phyloP scores from a whole-genome alignment of 2,797 vertebrate species.

The Lepus townsendii region DNA sequence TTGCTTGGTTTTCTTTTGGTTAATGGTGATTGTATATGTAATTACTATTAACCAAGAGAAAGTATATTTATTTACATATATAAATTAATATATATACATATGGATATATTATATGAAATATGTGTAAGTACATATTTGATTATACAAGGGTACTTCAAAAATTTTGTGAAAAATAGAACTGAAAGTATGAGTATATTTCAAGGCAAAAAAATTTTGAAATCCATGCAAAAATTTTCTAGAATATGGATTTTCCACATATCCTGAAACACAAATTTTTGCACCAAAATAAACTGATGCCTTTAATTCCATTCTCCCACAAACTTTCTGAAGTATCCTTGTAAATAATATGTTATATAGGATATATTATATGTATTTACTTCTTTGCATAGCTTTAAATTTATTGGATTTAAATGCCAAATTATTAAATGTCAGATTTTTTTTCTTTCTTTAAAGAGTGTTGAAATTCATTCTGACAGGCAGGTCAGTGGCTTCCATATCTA shows the following conservation, averaged over 20 bases:
- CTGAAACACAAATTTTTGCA: too few species aligned
- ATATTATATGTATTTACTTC: not conserved
- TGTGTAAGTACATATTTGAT: not conserved
- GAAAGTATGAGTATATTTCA: too few species aligned
- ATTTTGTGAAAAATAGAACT: too few species aligned
- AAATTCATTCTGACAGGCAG: slow-evolving; percentile 8
- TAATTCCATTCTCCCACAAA: too few species aligned
- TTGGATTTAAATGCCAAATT: not conserved
- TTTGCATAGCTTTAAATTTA: not conserved
- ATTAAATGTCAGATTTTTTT: not conserved
- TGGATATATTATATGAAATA: not conserved
- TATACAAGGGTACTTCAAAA: too few species aligned
- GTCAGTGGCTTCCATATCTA: not conserved
- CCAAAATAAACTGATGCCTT: too few species aligned
- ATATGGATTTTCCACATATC: too few species aligned
- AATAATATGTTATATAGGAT: not conserved
- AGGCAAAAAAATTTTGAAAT: too few species aligned
- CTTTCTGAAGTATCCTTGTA: too few species aligned
- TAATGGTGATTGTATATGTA: not conserved
- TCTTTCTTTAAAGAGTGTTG: not conserved
- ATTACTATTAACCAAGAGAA: not conserved
- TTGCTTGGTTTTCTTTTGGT: slow-evolving; percentile 37
- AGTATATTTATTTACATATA: not conserved
- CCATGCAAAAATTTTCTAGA: too few species aligned
- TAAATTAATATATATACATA: not conserved